These are phyloP conservation scores for Cepphus grylle DNA, from an alignment of 2,113 vertebrate species.

Conservation along the genomic window DNA sequence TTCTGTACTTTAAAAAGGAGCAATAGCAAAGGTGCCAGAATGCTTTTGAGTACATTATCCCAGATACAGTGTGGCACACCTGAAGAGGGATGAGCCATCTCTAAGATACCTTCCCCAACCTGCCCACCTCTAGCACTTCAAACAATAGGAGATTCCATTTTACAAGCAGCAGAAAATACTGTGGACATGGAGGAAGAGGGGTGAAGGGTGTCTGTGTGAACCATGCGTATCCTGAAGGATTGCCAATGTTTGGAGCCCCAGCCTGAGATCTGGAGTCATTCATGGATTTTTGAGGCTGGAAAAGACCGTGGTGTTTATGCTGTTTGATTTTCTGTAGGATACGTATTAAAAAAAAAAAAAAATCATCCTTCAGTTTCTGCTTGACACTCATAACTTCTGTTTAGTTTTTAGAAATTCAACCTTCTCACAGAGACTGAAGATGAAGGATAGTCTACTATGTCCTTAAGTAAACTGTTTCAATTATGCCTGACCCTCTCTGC, in stretches of 20 bases:
- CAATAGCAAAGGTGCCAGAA: not conserved
- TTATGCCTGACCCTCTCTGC: not conserved
- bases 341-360: not conserved
- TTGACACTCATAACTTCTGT: not conserved
- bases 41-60: not conserved
- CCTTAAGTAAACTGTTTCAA: not conserved
- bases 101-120: not conserved
- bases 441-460: not conserved
- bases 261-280: not conserved
- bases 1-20: slow-evolving; percentile 29
- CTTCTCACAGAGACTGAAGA: not conserved
- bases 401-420: not conserved
- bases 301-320: not conserved
- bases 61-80: not conserved
- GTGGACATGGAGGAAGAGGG: not conserved
- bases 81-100: not conserved
- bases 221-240: not conserved
- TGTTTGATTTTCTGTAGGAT: not conserved
- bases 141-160: not conserved
- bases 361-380: not conserved
- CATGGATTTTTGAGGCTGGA: not conserved
- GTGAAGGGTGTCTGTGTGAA: not conserved
- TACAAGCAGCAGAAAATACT: not conserved
- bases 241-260: not conserved
- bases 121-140: not conserved